Percentiles rank a stretch among this genome's conserved stretches.
These are phyloP conservation scores for Corvus hawaiiensis DNA, from an alignment of 2,113 vertebrate species.

Conservation along the genomic window DNA sequence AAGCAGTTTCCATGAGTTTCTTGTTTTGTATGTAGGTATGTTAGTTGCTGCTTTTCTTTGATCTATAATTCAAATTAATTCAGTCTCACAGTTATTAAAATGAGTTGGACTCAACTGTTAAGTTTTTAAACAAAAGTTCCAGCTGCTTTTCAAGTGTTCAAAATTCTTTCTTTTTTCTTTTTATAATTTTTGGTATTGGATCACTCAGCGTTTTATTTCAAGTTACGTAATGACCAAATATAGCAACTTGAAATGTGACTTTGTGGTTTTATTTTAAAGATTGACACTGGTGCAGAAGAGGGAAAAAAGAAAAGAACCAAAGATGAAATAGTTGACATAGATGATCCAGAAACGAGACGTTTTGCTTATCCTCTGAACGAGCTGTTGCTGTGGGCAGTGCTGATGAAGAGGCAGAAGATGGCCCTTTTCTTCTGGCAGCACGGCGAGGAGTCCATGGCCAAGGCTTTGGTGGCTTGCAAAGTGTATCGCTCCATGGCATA, in stretches of 20 bases:
- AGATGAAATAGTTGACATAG: conserved; percentile 97
- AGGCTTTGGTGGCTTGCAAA: conserved; percentile 95
- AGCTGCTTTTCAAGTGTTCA: neutral
- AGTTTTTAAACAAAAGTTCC: neutral
- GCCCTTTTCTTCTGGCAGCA: conserved; percentile 98
- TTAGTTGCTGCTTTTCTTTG: neutral
- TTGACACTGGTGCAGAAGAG: conserved; percentile 81
- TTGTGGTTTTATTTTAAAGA: conserved; percentile 59
- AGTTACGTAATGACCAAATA: neutral
- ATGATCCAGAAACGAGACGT: conserved; percentile 92
- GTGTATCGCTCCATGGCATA: conserved; percentile 94
- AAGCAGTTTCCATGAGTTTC: neutral
- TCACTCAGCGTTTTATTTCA: neutral
- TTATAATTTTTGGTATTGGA: neutral
- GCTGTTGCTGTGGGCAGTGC: conserved; percentile 93
- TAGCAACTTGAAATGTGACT: neutral
- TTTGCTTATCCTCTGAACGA: conserved; percentile 98
- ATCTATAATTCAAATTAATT: neutral
- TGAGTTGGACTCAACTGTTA: neutral
- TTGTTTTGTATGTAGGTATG: neutral
- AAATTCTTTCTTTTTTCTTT: neutral
- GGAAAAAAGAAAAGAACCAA: conserved; percentile 91
- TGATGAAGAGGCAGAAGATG: conserved; percentile 99
- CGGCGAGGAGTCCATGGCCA: conserved; percentile 98
- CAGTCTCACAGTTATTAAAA: neutral